Evolutionary conservation across 2,113 vertebrate genomes (phyloP), one percentile per base, ranked within the genome.

Genomic region (Isurus oxyrinchus): DNA sequence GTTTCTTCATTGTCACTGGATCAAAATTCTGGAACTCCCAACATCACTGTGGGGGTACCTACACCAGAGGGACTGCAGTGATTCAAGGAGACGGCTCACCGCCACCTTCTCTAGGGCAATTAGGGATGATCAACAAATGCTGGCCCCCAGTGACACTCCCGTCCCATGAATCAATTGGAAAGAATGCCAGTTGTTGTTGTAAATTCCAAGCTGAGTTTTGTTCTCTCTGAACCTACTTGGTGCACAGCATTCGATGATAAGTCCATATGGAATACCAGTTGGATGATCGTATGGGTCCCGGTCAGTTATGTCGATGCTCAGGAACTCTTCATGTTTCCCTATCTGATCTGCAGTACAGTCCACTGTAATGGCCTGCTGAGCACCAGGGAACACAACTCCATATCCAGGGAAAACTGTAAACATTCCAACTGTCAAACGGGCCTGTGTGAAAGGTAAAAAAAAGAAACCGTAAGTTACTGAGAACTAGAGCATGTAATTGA

Each of bases 371-470:
- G 96, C 14, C 97, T 99, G 98, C 55, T 98, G 97, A 59, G 96
- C 97, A 4, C 98, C 98, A 0, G 98, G 97, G 35, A 96, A 21
- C 40, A 99, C 21, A 53, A 88, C 96, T 21, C 99, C 99, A 3
- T 96, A 97, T 5, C 97, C 98, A 0, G 99, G 99, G 96, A 96
- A 98, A 96, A 99, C 97, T 0, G 97, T 98, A 97, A 99, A 99
- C 97, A 98, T 97, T 61, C 99, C 98, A 0, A 98, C 11, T 0
- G 96, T 97, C 97, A 99, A 96, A 21, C 97, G 97, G 95, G 96
- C 97, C 98, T 99, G 97, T 13, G 49, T 93, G 79, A 96, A 44
- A 96, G 59, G 25, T 25, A 63, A 40, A 57, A 25, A 25, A 59
- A 5, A 90, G 31, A 84, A 81, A 94, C 35, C 8, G 19, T 44